Percentiles rank a stretch among this genome's conserved stretches.
These are phyloP conservation scores for Paralinhomoeus sp. DNA, from an alignment of 2,888 invertebrate genomes.

Conservation along the genomic window DNA sequence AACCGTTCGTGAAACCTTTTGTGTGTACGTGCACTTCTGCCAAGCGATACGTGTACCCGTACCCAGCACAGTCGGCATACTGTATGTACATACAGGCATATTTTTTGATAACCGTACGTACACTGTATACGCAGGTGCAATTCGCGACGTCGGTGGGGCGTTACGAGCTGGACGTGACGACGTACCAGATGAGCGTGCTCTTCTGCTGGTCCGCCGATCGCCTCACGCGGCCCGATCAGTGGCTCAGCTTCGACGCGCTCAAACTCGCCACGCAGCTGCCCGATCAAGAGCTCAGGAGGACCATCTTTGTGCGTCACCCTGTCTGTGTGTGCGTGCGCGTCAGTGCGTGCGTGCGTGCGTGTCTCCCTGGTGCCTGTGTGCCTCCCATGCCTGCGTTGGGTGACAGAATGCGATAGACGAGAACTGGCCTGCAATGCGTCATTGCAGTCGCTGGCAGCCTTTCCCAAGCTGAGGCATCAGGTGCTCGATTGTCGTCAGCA, in stretches of 20 bases:
- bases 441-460: slow-evolving; percentile 61
- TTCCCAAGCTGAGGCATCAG: slow-evolving; percentile 83
- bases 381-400: background rate
- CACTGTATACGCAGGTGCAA: slow-evolving; percentile 62
- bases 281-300: slow-evolving; percentile 73
- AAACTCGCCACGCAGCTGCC: slow-evolving; percentile 86
- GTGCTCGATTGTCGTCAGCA: no score
- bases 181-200: slow-evolving; percentile 96
- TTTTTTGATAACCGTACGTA: no score
- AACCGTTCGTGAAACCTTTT: no score
- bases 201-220: slow-evolving; percentile 99
- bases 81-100: no score
- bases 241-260: slow-evolving; percentile 84
- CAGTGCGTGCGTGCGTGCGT: no score
- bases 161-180: slow-evolving; percentile 92
- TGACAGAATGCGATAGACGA: background rate
- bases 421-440: slow-evolving; percentile 4
- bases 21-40: no score
- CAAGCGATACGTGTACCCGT: no score
- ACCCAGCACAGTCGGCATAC: no score
- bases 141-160: slow-evolving; percentile 73
- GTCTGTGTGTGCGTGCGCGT: background rate
- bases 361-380: background rate
- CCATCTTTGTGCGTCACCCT: slow-evolving; percentile 44
- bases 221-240: slow-evolving; percentile 50